Base-by-base conservation (phyloP, 2,797 vertebrate species). In the Neolamprologus multifasciatus region DNA sequence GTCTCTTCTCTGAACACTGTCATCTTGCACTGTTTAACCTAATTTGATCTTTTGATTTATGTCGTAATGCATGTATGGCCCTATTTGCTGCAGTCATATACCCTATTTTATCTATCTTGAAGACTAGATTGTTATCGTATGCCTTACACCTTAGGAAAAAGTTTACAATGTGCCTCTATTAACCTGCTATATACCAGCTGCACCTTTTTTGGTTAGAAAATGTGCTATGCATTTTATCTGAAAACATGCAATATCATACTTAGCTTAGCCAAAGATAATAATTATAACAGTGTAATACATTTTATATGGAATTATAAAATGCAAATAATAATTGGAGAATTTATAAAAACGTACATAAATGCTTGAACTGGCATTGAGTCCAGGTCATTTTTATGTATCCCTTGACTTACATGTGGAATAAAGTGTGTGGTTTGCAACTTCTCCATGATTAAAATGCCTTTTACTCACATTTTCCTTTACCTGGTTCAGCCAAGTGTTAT, bases 191-290 rank as follows among this genome's bases (percentile, higher is more conserved):
- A 3, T 2, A 9, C 31, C 14, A 55, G 8, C 12, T 43, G n/a
- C 1, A 26, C 19, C 14, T 79, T 67, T 13, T 19, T 19, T 19
- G 3, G 23, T 57, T 8, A 36, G n/a, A 64, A 36, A 29, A 17
- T 5, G 31, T 62, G 64, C 11, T 57, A 57, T 33, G 71, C 77
- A 89, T 74, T 85, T 84, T 77, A 83, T 77, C 31, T 19, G 11
- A 36, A 77, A 48, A 55, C 9, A 71, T 36, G 11, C 21, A 77
- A 6, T 82, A 43, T 33, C 9, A 43, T 5, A 3, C 1, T 59
- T 78, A 10, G 48, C 11, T 48, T 7, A 79, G 87, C 79, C 86
- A 91, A 91, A 91, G 78, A 85, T 4, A 83, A 74, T 33, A 36
- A 64, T 64, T 64, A 26, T 45, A 6, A 52, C 23, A 69, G 8